Conservation (phyloP, 2,113 vertebrate genomes). For the Calonectris borealis region DNA sequence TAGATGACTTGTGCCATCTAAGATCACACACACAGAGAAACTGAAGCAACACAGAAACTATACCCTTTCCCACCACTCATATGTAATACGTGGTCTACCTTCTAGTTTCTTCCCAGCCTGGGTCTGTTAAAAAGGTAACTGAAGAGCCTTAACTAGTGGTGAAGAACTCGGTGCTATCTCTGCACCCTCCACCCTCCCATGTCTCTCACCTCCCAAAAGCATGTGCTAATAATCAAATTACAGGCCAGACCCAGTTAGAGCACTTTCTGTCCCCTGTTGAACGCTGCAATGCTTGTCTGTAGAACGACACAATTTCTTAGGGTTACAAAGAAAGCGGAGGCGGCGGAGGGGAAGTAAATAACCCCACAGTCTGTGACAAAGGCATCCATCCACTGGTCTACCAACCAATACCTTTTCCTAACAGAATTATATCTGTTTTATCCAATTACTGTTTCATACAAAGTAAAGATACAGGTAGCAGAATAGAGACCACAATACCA, state of each 20-base stretch:
- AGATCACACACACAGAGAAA: background rate
- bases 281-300: background rate
- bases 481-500: background rate
- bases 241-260: background rate
- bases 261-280: background rate
- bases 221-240: background rate
- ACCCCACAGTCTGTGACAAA: background rate
- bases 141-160: background rate
- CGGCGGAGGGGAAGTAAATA: background rate
- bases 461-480: background rate
- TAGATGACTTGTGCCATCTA: background rate
- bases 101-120: background rate
- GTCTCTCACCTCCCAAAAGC: background rate
- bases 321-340: background rate
- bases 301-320: background rate
- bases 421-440: background rate
- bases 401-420: background rate
- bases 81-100: background rate
- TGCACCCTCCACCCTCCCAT: background rate
- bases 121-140: background rate
- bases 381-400: background rate
- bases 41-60: background rate
- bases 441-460: background rate
- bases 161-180: background rate
- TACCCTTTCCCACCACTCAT: background rate